Percentiles rank a stretch among this genome's conserved stretches.
Evolutionary conservation across 1,140 invertebrate genomes (phyloP).

Genomic region (Bemisia tabaci): DNA sequence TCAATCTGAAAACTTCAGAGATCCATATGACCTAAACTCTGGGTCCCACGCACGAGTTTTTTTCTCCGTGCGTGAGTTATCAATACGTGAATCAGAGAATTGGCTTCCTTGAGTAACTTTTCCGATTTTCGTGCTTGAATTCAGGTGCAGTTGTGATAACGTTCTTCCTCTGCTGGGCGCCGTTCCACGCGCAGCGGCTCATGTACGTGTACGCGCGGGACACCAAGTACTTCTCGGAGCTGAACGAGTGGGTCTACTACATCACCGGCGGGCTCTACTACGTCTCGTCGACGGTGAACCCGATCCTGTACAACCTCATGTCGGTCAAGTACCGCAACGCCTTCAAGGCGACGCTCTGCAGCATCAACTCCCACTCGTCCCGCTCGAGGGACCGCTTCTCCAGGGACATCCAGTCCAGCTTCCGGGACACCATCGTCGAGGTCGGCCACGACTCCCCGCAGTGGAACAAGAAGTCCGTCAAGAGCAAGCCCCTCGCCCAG

Average conservation of each 20-base stretch:
- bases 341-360: slow-evolving; percentile 55
- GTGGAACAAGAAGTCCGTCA: slow-evolving; percentile 9
- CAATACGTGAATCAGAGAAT: too few species aligned
- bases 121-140: too few species aligned
- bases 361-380: slow-evolving; percentile 18
- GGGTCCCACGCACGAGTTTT: too few species aligned
- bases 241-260: slow-evolving; percentile 68
- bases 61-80: too few species aligned
- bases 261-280: slow-evolving; percentile 73
- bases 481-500: background rate
- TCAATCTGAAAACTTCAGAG: too few species aligned
- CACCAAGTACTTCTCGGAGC: slow-evolving; percentile 41
- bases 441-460: slow-evolving; percentile 10
- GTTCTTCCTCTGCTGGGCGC: slow-evolving; percentile 96
- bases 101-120: too few species aligned
- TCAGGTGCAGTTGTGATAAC: slow-evolving; percentile 86
- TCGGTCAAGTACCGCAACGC: slow-evolving; percentile 68
- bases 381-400: slow-evolving; percentile 8
- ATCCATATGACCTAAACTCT: too few species aligned
- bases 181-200: slow-evolving; percentile 84
- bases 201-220: slow-evolving; percentile 53
- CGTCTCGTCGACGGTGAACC: slow-evolving; percentile 76
- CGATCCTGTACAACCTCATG: slow-evolving; percentile 85
- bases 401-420: slow-evolving; percentile 19
- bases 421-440: slow-evolving; percentile 13